Conservation (phyloP, 2,888 invertebrate genomes). For the Caenorhabditis drosophilae region DNA sequence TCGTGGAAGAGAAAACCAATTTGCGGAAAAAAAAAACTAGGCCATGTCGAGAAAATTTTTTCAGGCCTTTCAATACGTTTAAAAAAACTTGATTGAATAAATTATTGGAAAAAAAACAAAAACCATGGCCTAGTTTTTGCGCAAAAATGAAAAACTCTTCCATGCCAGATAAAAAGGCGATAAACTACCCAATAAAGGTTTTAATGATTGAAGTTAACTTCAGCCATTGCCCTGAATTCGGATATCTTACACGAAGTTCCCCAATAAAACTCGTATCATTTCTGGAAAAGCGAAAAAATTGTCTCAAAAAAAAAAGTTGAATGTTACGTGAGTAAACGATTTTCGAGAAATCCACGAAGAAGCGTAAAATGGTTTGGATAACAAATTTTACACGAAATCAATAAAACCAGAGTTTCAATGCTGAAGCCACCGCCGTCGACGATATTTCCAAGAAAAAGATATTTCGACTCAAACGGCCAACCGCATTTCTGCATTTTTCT, state of each 20-base stretch:
- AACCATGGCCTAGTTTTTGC: no score
- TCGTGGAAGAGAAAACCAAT: no score
- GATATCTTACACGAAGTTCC: constrained; percentile 23
- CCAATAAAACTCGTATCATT: constrained; percentile 23
- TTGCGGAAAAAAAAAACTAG: no score
- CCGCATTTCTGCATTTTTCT: constrained; percentile 51
- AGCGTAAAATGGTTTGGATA: constrained; percentile 26
- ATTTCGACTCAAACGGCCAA: constrained; percentile 51
- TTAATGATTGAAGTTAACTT: constrained; percentile 13
- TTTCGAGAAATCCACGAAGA: constrained; percentile 24
- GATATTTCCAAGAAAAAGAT: constrained; percentile 49
- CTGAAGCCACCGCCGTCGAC: constrained; percentile 36
- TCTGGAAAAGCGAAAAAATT: neutral
- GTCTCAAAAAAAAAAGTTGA: no score
- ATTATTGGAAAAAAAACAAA: neutral
- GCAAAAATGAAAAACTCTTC: no score
- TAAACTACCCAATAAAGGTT: constrained; percentile 4
- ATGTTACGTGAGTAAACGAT: constrained; percentile 17
- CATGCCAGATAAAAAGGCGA: no score
- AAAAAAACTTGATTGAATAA: no score
- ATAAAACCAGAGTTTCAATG: constrained; percentile 22
- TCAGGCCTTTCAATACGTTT: no score
- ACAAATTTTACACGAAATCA: constrained; percentile 18
- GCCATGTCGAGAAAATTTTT: no score
- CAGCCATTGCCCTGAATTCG: constrained; percentile 20